Percentiles rank a stretch among this genome's conserved stretches.
These are phyloP conservation scores for Zoanthus solanderi DNA, from an alignment of 92 coral and sea anemone genomes.

Conservation along the genomic window DNA sequence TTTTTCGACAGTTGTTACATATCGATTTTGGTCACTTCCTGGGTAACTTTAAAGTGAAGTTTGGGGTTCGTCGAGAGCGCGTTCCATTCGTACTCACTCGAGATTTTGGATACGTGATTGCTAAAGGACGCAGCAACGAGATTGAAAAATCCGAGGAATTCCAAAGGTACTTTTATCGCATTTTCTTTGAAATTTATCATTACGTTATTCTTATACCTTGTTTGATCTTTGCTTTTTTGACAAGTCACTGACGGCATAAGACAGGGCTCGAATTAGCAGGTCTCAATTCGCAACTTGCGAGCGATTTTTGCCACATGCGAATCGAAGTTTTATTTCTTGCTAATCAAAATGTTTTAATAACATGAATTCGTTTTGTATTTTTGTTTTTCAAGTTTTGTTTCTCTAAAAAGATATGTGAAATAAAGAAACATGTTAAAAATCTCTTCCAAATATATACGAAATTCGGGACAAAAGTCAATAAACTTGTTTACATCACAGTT, in stretches of 20 bases:
- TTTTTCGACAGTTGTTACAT: slow-evolving; percentile 80
- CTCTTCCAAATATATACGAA: too few relatives aligned
- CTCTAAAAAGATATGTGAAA: background rate
- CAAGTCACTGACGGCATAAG: background rate
- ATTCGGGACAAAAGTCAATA: too few relatives aligned
- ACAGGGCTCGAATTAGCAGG: background rate
- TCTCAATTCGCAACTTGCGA: too few relatives aligned
- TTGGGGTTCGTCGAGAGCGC: slow-evolving; percentile 93
- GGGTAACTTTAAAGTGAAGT: slow-evolving; percentile 95
- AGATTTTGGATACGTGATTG: slow-evolving; percentile 90
- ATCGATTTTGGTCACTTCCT: slow-evolving; percentile 98
- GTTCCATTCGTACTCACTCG: slow-evolving; percentile 94
- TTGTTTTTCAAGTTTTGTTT: background rate
- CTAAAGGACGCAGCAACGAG: slow-evolving; percentile 72
- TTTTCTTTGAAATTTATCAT: background rate
- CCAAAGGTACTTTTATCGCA: slow-evolving; percentile 51
- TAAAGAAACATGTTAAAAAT: too few relatives aligned
- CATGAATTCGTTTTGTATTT: too few relatives aligned
- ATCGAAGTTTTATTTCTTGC: too few relatives aligned
- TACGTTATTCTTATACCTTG: background rate
- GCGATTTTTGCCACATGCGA: too few relatives aligned
- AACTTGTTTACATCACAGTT: too few relatives aligned
- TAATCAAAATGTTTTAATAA: too few relatives aligned
- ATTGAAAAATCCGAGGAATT: slow-evolving; percentile 67
- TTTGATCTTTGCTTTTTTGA: background rate